Evolutionary conservation across 2,797 vertebrate genomes (phyloP).

Genomic region (Centropyge bicolor): DNA sequence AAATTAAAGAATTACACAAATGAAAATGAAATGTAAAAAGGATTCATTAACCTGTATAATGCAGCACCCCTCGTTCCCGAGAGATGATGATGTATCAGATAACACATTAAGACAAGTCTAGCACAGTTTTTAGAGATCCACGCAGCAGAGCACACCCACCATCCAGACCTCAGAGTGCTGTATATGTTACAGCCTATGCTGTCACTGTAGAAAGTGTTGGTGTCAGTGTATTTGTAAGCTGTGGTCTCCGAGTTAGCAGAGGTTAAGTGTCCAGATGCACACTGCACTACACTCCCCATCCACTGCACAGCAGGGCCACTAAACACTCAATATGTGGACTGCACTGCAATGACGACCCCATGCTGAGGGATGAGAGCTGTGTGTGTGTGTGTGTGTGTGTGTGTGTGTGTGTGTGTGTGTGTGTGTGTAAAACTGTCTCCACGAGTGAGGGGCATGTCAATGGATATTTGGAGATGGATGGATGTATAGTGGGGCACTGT

Average conservation of each 20-base stretch:
- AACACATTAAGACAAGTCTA: background rate
- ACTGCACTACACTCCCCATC: conserved; percentile 35
- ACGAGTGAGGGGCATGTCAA: conserved; percentile 24
- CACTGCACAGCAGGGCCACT: conserved; percentile 53
- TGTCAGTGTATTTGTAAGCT: conserved; percentile 14
- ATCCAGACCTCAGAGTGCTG: background rate
- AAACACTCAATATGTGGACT: conserved; percentile 58
- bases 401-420: conserved; percentile 8
- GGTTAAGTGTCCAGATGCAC: conserved; percentile 65
- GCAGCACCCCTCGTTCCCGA: background rate
- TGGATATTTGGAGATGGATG: conserved; percentile 32
- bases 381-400: conserved; percentile 1
- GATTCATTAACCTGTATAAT: background rate
- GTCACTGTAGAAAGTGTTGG: background rate
- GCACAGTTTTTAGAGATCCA: background rate
- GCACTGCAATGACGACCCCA: conserved; percentile 42
- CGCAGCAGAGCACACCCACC: background rate
- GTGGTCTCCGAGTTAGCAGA: conserved; percentile 22
- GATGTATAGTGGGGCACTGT: conserved; percentile 15
- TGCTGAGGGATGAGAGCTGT: conserved; percentile 24
- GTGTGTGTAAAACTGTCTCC: background rate
- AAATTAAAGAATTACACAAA: background rate
- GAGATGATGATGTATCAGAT: background rate
- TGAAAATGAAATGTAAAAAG: background rate
- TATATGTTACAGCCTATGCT: background rate